Evolutionary conservation across 2,113 vertebrate species (phyloP).

Genomic region (Corythoichthys haematopterus): DNA sequence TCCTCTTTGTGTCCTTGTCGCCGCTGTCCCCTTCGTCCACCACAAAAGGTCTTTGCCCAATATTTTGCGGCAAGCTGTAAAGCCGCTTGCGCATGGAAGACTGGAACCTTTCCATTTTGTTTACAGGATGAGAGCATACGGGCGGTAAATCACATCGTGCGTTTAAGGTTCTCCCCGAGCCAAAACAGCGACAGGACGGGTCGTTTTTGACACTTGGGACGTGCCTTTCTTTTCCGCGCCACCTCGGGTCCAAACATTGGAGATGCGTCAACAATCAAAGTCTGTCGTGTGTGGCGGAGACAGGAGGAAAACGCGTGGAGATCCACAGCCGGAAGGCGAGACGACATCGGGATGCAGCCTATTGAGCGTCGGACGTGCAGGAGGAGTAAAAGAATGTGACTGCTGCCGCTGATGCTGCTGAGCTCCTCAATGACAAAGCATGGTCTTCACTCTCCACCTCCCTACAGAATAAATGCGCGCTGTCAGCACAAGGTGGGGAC

Average conservation of each 20-base stretch:
- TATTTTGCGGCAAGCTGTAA: conserved; percentile 94
- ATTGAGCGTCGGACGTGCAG: conserved; percentile 66
- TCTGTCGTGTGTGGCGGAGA: conserved; percentile 26
- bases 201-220: conserved; percentile 57
- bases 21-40: conserved; percentile 79
- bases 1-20: conserved; percentile 84
- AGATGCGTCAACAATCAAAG: conserved; percentile 47
- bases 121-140: conserved; percentile 26
- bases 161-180: conserved; percentile 43
- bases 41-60: conserved; percentile 82
- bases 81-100: conserved; percentile 95
- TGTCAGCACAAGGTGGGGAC: conserved; percentile 51
- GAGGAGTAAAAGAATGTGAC: conserved; percentile 43
- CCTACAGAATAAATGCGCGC: conserved; percentile 46
- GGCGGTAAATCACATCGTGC: conserved; percentile 45
- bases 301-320: conserved; percentile 25
- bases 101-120: conserved; percentile 86
- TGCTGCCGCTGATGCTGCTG: conserved; percentile 46
- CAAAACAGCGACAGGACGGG: conserved; percentile 54
- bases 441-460: conserved; percentile 60
- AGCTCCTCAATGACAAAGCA: conserved; percentile 73
- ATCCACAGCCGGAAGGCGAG: conserved; percentile 53
- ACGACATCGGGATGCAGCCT: conserved; percentile 67
- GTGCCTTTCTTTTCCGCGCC: conserved; percentile 39
- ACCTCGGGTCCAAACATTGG: conserved; percentile 48